Conservation (phyloP, 2,113 vertebrate genomes). For the Neoarius graeffei region DNA sequence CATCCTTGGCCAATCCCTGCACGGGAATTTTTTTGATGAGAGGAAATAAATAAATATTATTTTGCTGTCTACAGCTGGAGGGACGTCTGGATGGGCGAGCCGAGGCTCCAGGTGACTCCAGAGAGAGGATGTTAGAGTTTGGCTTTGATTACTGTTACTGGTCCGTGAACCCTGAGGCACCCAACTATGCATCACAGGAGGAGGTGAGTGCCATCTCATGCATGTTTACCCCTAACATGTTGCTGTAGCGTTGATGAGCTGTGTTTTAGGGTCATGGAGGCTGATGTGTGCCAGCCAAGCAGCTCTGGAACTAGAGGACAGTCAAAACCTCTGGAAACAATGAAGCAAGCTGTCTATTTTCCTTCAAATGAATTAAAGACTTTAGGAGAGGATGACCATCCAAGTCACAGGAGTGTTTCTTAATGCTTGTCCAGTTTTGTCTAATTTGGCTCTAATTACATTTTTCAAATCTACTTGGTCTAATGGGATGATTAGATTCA, state of each 20-base stretch:
- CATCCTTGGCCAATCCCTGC: no score
- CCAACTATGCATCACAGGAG: conserved; percentile 91
- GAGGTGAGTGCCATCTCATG: conserved; percentile 76
- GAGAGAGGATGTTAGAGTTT: conserved; percentile 86
- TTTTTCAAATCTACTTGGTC: not conserved
- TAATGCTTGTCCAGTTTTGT: conserved; percentile 56
- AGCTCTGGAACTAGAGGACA: not conserved
- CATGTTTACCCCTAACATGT: not conserved
- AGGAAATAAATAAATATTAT: not conserved
- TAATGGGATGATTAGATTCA: conserved; percentile 51
- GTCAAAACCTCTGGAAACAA: conserved; percentile 13
- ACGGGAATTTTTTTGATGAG: no score
- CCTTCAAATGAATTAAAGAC: conserved; percentile 49
- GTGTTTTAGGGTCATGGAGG: not conserved
- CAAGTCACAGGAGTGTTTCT: conserved; percentile 56
- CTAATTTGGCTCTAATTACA: conserved; percentile 15
- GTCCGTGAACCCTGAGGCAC: conserved; percentile 86
- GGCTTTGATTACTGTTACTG: conserved; percentile 98
- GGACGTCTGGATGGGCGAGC: conserved; percentile 67
- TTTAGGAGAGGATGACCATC: conserved; percentile 58
- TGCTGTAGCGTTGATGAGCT: conserved; percentile 2
- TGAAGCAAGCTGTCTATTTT: conserved; percentile 23
- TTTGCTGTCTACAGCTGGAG: conserved; percentile 74
- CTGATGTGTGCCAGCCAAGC: not conserved
- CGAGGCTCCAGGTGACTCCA: conserved; percentile 76